Base-by-base conservation (phyloP, 2,113 vertebrate genomes). In the Pachyramphus minor region DNA sequence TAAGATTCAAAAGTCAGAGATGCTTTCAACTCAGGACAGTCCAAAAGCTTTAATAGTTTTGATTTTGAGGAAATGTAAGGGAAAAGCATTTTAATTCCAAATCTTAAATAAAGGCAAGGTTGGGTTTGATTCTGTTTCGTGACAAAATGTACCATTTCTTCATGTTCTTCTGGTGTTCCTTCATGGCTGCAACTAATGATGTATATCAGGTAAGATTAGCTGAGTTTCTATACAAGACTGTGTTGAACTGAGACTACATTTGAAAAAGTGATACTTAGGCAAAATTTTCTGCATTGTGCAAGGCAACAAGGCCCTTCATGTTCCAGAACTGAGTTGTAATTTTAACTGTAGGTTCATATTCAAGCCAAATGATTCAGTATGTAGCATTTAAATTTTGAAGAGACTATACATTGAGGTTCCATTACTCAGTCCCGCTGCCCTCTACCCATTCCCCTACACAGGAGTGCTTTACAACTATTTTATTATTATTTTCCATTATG, bases 401-500 rank as follows among this genome's bases (percentile, higher is more conserved):
- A 66, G 55, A 47, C 58, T 82, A 37, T 37, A 73, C 2, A 1
- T 25, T 67, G 67, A 80, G 21, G 33, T 91, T 90, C 88, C 90
- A 79, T 79, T 93, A 85, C 50, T 74, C 41, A 62, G 6, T 45
- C 39, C 35, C 2, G 0, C 52, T 90, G 91, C 59, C 33, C 13
- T 89, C 59, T 49, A 9, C 24, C 39, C 25, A 30, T 83, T 73
- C 4, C 63, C 25, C 33, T 68, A n/a, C 20, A 44, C 52, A 72
- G 31, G 37, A 87, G 19, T 72, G 35, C 28, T 87, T 95, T 90
- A 85, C 25, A 15, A 69, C 55, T 41, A 74, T 64, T 92, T 95
- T 78, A 89, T 87, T 90, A 76, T 66, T 81, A 92, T 92, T 96
- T 96, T 97, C 93, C 83, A 72, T 81, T 90, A 56, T 81, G 71